Conservation (phyloP, 2,113 vertebrate species). For the Dasypus novemcinctus region DNA sequence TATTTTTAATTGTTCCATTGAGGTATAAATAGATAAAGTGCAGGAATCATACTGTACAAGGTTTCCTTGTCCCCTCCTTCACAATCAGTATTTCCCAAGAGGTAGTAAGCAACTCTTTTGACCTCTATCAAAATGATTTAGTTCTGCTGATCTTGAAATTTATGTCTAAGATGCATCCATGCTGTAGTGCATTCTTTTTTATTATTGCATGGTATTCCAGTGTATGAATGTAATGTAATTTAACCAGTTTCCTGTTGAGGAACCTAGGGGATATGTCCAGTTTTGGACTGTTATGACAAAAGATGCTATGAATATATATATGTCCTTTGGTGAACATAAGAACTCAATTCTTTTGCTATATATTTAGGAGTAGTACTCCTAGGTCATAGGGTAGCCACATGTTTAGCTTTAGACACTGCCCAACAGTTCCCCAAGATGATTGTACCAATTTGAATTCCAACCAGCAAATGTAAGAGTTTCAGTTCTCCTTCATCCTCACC, state of each 20-base stretch:
- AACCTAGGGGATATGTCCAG: background rate
- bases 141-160: no score
- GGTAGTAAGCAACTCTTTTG: no score
- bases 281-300: background rate
- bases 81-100: no score
- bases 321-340: background rate
- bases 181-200: no score
- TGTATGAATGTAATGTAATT: background rate
- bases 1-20: no score
- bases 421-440: background rate
- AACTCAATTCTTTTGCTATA: background rate
- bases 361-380: background rate
- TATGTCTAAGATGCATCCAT: no score
- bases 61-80: no score
- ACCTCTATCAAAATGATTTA: no score
- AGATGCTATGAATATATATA: background rate
- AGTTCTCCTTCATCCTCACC: background rate
- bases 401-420: background rate
- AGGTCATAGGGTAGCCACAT: background rate
- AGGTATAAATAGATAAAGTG: no score
- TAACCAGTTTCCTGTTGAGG: background rate
- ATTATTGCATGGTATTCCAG: no score
- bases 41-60: no score
- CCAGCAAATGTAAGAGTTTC: background rate
- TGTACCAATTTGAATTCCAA: background rate